phyloP scores from a whole-genome alignment of 2,797 vertebrate species.

The Pseudochirops corinnae region DNA sequence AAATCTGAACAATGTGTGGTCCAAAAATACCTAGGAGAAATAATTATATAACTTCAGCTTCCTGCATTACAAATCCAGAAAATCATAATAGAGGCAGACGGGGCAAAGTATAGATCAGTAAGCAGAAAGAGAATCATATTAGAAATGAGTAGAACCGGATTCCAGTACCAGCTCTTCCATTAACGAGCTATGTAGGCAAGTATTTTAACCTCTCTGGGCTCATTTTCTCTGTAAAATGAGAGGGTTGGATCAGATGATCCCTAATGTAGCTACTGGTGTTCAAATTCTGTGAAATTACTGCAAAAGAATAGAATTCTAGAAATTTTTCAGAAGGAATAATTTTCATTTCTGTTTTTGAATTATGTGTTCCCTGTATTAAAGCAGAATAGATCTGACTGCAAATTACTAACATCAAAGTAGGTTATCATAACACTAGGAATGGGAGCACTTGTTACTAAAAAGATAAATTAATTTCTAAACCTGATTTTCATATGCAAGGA shows the following conservation, averaged over 20 bases:
- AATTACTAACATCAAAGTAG: constrained; percentile 49
- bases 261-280: neutral
- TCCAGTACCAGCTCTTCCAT: neutral
- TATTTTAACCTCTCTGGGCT: neutral
- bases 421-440: constrained; percentile 32
- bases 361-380: constrained; percentile 51
- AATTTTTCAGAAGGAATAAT: constrained; percentile 17
- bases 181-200: neutral
- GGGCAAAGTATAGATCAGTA: neutral
- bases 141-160: neutral
- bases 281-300: neutral
- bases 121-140: neutral
- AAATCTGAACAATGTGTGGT: neutral
- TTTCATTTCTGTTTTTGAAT: constrained; percentile 60
- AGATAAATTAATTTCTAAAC: constrained; percentile 64
- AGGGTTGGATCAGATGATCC: neutral
- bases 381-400: constrained; percentile 4
- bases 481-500: constrained; percentile 55
- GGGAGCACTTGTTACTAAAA: constrained; percentile 46
- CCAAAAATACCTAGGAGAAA: neutral
- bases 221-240: neutral
- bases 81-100: neutral
- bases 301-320: neutral
- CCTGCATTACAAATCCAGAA: neutral
- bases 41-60: neutral